A percentile compares a stretch with the other conserved stretches of the same genome.
phyloP scores from a whole-genome alignment of 2,113 vertebrate species.

The Phyllostomus discolor region DNA sequence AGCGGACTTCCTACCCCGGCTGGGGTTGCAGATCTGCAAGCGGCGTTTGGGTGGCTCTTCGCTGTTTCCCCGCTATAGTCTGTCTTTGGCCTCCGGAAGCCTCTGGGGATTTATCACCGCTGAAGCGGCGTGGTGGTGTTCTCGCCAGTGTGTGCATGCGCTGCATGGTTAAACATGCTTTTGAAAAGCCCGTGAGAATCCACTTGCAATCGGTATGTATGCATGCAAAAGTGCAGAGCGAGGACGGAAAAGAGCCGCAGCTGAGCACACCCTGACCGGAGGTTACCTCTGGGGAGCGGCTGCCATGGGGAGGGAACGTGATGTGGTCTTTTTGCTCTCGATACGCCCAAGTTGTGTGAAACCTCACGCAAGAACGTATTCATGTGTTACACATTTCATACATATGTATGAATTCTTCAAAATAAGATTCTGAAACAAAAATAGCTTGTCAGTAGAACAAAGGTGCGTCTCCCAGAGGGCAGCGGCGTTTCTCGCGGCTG shows the following conservation, averaged over 20 bases:
- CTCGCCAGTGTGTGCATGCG: neutral
- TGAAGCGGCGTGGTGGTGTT: neutral
- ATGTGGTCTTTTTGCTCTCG: neutral
- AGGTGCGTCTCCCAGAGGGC: neutral
- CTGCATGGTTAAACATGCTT: neutral
- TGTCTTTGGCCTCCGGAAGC: neutral
- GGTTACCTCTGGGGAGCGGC: neutral
- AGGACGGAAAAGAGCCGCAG: neutral
- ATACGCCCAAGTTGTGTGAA: neutral
- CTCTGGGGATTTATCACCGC: neutral
- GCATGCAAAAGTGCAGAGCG: neutral
- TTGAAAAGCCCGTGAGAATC: neutral
- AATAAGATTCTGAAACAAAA: constrained; percentile 8
- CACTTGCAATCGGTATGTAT: neutral
- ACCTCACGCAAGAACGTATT: neutral
- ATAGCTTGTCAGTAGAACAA: constrained; percentile 1
- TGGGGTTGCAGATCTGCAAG: neutral
- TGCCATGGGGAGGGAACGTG: neutral
- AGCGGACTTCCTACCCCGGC: neutral
- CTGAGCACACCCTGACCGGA: neutral
- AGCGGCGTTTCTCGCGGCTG: neutral
- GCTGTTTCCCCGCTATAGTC: neutral
- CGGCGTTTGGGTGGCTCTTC: neutral
- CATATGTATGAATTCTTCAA: neutral
- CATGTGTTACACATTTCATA: neutral